Evolutionary conservation across 2,113 vertebrate genomes (phyloP).

Genomic region (Menura novaehollandiae): DNA sequence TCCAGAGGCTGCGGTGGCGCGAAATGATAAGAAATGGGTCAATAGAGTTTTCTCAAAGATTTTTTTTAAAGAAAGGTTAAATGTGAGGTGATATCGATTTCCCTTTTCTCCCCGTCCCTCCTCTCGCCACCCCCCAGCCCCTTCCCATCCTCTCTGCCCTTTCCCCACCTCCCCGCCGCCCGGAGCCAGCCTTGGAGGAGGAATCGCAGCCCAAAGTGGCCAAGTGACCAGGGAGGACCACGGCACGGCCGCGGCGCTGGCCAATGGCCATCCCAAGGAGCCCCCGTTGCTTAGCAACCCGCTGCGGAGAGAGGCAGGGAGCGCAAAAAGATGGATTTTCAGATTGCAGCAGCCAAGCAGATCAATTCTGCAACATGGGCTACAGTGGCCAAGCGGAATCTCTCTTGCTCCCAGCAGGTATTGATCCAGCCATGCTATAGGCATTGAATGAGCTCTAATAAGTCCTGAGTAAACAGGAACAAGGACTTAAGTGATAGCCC

Average conservation of each 20-base stretch:
- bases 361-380: conserved; percentile 81
- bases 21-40: conserved; percentile 75
- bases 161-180: conserved; percentile 20
- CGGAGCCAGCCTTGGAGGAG: conserved; percentile 66
- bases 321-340: conserved; percentile 67
- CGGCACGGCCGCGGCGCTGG: background rate
- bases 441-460: conserved; percentile 76
- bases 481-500: conserved; percentile 71
- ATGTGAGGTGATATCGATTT: conserved; percentile 69
- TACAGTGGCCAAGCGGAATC: conserved; percentile 69
- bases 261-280: conserved; percentile 68
- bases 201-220: conserved; percentile 67
- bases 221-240: conserved; percentile 75
- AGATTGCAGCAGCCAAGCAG: conserved; percentile 73
- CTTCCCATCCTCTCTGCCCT: conserved; percentile 20
- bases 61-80: conserved; percentile 65
- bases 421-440: conserved; percentile 77
- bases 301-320: conserved; percentile 61
- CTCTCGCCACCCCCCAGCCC: background rate
- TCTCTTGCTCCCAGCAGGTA: conserved; percentile 76
- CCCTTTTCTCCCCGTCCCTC: conserved; percentile 19
- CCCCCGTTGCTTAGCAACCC: conserved; percentile 77
- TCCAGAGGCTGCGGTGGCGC: conserved; percentile 28
- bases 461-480: conserved; percentile 72
- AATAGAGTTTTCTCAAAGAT: conserved; percentile 73